A percentile compares a stretch with the other conserved stretches of the same genome.
These are phyloP conservation scores for Solenopsis fugax DNA, from an alignment of 1,140 invertebrate genomes.

Conservation along the genomic window DNA sequence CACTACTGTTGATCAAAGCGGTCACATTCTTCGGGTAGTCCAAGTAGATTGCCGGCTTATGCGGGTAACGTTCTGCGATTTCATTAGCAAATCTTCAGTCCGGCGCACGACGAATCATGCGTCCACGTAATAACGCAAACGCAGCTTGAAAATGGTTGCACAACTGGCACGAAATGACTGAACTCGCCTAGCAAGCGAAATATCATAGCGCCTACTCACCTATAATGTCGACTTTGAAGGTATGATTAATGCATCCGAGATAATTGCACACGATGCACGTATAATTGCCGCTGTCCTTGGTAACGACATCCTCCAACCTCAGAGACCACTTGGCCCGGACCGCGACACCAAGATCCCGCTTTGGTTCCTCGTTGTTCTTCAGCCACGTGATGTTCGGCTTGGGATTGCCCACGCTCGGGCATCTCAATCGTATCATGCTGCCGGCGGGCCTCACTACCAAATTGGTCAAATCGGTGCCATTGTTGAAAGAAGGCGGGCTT, in stretches of 20 bases:
- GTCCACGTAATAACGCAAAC: not conserved
- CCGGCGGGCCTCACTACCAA: constrained; percentile 90
- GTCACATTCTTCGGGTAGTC: constrained; percentile 93
- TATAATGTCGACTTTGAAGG: constrained; percentile 91
- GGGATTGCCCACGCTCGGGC: constrained; percentile 90
- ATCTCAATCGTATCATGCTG: constrained; percentile 89
- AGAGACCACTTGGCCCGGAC: constrained; percentile 89
- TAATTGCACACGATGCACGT: constrained; percentile 94
- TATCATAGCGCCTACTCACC: constrained; percentile 88
- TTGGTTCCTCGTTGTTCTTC: constrained; percentile 90
- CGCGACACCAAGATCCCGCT: constrained; percentile 88
- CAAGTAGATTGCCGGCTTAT: constrained; percentile 92
- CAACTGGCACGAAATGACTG: not conserved
- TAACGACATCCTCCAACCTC: constrained; percentile 91
- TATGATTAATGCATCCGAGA: constrained; percentile 92
- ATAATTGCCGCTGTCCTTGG: constrained; percentile 93
- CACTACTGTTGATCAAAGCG: constrained; percentile 90
- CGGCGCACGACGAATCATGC: not conserved
- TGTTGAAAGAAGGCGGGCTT: constrained; percentile 85
- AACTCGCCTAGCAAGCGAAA: not conserved
- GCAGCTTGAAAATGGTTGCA: not conserved
- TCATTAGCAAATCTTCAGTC: constrained; percentile 6
- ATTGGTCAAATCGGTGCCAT: constrained; percentile 86
- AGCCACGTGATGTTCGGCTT: constrained; percentile 93
- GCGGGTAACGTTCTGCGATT: constrained; percentile 90